phyloP scores from a whole-genome alignment of 2,113 vertebrate genomes.

The Phasianus colchicus region DNA sequence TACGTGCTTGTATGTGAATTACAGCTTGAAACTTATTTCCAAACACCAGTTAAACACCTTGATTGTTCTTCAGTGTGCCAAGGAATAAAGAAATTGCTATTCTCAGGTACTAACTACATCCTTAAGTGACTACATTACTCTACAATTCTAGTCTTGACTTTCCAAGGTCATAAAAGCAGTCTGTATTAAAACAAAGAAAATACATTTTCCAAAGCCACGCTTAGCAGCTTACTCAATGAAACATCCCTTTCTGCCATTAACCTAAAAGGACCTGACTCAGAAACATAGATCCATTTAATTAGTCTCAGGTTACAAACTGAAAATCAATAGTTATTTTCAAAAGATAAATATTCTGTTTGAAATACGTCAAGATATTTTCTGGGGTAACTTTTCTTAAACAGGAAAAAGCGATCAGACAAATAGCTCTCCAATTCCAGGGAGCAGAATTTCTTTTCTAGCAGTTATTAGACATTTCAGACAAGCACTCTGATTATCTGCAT shows the following conservation, averaged over 20 bases:
- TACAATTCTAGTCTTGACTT: neutral
- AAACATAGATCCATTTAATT: constrained; percentile 42
- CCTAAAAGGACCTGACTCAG: neutral
- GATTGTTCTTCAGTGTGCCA: neutral
- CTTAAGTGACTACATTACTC: neutral
- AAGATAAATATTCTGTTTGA: constrained; percentile 33
- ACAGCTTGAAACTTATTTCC: neutral
- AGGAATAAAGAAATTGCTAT: neutral
- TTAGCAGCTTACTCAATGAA: constrained; percentile 37
- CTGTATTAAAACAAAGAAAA: constrained; percentile 32
- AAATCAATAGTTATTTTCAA: constrained; percentile 58
- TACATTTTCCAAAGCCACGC: neutral
- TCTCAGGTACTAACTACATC: neutral
- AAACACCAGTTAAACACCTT: neutral
- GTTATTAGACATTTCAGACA: neutral
- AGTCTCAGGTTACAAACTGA: constrained; percentile 30
- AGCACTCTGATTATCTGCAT: neutral
- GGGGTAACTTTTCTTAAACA: neutral
- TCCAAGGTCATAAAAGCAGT: constrained; percentile 33
- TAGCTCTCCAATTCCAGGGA: neutral
- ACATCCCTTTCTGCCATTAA: constrained; percentile 36
- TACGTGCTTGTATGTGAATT: neutral
- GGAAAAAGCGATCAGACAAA: neutral
- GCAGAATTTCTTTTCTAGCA: neutral
- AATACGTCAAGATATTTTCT: neutral